A percentile compares a stretch with the other conserved stretches of the same genome.
phyloP scores from a whole-genome alignment of 2,888 invertebrate species.

The Brachypalpus laphriformis region DNA sequence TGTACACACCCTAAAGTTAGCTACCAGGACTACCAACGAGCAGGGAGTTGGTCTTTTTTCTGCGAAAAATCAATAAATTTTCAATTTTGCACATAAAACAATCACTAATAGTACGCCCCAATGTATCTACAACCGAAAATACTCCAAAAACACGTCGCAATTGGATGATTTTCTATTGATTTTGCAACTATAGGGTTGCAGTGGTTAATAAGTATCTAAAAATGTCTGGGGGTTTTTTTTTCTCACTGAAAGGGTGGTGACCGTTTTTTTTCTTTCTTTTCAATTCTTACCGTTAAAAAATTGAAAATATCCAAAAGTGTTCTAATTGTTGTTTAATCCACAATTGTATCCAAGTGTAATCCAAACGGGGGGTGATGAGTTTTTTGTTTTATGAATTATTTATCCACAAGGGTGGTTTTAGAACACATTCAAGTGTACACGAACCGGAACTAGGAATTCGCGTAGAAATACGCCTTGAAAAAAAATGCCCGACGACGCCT shows the following conservation, averaged over 20 bases:
- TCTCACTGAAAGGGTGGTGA: constrained; percentile 58
- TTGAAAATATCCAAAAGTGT: constrained; percentile 44
- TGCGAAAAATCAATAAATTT: constrained; percentile 70
- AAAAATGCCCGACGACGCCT: constrained; percentile 69
- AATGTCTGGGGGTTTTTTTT: constrained; percentile 45
- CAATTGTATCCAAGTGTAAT: constrained; percentile 53
- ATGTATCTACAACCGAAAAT: not conserved
- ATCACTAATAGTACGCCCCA: constrained; percentile 47
- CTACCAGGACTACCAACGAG: constrained; percentile 52
- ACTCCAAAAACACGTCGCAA: not conserved
- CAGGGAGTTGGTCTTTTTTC: constrained; percentile 35
- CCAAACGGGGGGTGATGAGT: constrained; percentile 35
- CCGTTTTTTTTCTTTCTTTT: constrained; percentile 35
- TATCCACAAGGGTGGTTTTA: constrained; percentile 59
- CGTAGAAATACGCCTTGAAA: constrained; percentile 42
- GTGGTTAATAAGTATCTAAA: constrained; percentile 14
- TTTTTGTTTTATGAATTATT: constrained; percentile 39
- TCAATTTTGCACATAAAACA: constrained; percentile 47
- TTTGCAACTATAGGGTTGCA: not conserved
- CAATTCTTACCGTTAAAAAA: constrained; percentile 53
- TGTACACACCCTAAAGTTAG: constrained; percentile 72
- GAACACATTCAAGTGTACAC: constrained; percentile 59
- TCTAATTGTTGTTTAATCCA: constrained; percentile 43
- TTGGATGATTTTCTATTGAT: constrained; percentile 23
- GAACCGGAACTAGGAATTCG: constrained; percentile 68